Evolutionary conservation across 2,888 invertebrate species (phyloP), one percentile per base, ranked within the genome.

Genomic region (Oligia latruncula): DNA sequence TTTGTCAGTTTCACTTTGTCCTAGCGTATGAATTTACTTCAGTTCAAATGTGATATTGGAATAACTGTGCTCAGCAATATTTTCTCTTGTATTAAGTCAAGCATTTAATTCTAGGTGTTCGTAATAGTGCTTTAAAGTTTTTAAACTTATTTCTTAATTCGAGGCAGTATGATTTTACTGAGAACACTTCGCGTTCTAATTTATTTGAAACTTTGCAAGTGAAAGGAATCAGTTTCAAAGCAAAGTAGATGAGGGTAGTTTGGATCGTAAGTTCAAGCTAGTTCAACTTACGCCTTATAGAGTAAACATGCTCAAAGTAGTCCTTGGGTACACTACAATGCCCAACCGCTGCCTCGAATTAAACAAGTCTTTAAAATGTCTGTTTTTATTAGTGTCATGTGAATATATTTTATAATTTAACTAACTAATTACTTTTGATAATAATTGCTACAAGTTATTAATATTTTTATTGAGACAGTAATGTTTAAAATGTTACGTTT

Each of bases 21-120:
- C 73, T 65, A 86, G 78, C 65, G 66, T 78, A 76, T 86, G 83
- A 79, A 79, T 81, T 81, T 71, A 81, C 79, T 77, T 88, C 72
- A 78, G 78, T 82, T 78, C 74, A 84, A 88, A 88, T 88, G 88
- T 88, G 88, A 88, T 88, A 88, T 85, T 77, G 83, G 75, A 84
- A 87, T 76, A 83, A 79, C 73, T 85, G 81, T 86, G 83, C 81
- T 88, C 85, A 83, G 84, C 78, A 74, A 83, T 85, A 78, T 87
- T 82, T 80, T 88, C 64, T 87, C 77, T 87, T 84, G 20, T 79
- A 80, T 84, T 74, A 71, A 86, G 86, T 78, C 78, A 78, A 81
- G 71, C 87, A 75, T 86, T 88, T 76, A 76, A 77, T 68, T 88
- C 62, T 77, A 84, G 74, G 79, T 74, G 75, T 88, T 68, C 62